Percentiles rank a stretch among this genome's conserved stretches.
Conservation (phyloP, 2,797 vertebrate genomes). For the Gobio occitaniae region DNA sequence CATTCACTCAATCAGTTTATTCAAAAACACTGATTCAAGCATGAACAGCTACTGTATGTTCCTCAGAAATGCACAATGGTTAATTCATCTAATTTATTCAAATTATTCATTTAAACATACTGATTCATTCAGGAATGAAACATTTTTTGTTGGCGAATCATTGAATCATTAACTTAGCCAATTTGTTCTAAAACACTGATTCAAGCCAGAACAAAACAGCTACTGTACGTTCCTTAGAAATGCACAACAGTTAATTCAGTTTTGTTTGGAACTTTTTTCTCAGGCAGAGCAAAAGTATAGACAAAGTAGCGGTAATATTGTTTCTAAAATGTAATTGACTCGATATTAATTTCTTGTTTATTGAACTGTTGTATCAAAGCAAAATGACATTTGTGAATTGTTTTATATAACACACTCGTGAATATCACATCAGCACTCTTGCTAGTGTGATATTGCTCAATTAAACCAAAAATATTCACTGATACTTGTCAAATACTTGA, state of each 20-base stretch:
- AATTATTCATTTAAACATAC: neutral
- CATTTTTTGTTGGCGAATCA: neutral
- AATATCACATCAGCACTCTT: neutral
- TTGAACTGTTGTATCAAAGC: constrained; percentile 8
- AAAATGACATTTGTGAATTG: constrained; percentile 13
- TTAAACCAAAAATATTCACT: constrained; percentile 11
- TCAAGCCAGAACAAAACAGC: neutral
- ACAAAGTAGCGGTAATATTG: neutral
- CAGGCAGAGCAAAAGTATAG: neutral
- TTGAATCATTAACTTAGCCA: neutral
- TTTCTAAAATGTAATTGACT: neutral
- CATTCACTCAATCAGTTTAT: neutral
- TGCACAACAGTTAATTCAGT: neutral
- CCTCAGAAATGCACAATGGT: neutral
- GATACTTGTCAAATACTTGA: constrained; percentile 1
- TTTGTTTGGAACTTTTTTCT: neutral
- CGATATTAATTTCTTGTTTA: neutral
- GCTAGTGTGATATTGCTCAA: neutral
- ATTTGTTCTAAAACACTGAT: neutral
- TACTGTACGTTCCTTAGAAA: neutral
- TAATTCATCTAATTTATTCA: neutral
- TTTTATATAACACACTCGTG: neutral
- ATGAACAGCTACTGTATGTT: neutral
- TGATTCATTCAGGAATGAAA: neutral
- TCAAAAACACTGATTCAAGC: neutral